Percentiles rank a stretch among this genome's conserved stretches.
Conservation (phyloP, 2,113 vertebrate species). For the Capreolus pygargus region DNA sequence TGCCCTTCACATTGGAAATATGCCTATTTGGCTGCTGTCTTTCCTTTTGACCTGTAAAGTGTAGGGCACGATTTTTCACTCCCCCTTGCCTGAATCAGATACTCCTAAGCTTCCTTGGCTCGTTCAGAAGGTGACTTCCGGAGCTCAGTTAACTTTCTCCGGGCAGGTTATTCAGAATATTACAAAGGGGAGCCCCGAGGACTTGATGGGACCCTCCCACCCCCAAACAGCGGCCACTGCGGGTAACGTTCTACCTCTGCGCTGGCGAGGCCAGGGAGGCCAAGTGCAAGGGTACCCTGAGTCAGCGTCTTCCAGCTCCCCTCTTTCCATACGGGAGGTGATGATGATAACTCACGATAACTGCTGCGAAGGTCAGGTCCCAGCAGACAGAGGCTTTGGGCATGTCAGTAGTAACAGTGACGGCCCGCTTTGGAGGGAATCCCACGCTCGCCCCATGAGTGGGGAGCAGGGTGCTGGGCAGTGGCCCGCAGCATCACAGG, state of each 20-base stretch:
- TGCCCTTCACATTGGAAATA: not conserved
- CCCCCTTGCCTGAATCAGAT: rapidly evolving
- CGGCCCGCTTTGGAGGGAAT: rapidly evolving
- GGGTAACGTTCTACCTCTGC: rapidly evolving
- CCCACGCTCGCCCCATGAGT: rapidly evolving
- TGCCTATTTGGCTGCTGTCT: rapidly evolving
- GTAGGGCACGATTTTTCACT: not conserved
- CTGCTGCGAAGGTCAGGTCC: not conserved
- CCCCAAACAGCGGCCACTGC: rapidly evolving
- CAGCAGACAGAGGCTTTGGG: too few species aligned
- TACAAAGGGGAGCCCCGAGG: not conserved
- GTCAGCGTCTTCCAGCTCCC: not conserved
- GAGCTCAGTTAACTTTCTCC: too few species aligned
- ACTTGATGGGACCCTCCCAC: not conserved
- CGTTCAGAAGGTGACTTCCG: not conserved
- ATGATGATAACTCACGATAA: not conserved
- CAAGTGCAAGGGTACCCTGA: rapidly evolving
- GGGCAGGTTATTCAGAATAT: not conserved
- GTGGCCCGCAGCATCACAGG: not conserved
- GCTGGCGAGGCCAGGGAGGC: not conserved
- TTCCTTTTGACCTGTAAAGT: not conserved
- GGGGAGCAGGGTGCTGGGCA: too few species aligned
- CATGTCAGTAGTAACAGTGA: not conserved
- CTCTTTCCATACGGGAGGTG: not conserved
- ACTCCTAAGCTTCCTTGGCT: not conserved